Evolutionary conservation across 2,113 vertebrate genomes (phyloP), one percentile per base, ranked within the genome.

Genomic region (Nicator chloris): DNA sequence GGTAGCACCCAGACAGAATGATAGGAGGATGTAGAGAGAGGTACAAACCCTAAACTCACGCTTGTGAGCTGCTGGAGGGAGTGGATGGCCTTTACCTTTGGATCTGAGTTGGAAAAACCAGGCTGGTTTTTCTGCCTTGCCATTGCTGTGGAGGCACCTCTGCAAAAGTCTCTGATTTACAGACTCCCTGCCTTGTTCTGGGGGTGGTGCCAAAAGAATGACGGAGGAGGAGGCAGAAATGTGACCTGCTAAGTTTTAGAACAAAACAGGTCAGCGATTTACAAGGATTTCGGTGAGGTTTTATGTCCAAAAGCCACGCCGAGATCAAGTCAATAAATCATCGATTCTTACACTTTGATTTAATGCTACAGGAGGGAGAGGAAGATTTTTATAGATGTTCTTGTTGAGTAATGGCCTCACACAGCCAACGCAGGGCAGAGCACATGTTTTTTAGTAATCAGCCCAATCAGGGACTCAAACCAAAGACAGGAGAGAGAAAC

Each of bases 281-380:
- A 82, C 82, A 88, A 93, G 91, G 90, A 61, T 76, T 59, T 63
- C 56, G 82, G 90, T 82, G 71, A 90, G 66, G 57, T 83, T 95
- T 85, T 83, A 77, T 93, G 68, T 97, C 86, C 83, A 59, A 93
- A 97, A 86, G 89, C 72, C 45, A 61, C 1, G 30, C 56, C 9
- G 90, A 95, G 93, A 96, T 92, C 65, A 97, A 93, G 90, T 90
- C 94, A 83, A 88, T 94, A 95, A 91, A 94, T 97, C 96, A 70
- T 73, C 7, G 21, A 81, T 92, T 77, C 96, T 92, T 91, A 69
- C 42, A 33, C 72, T 96, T 86, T 91, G 95, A 96, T 95, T 68
- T 87, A 90, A 49, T 35, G 66, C 82, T 94, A 9, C 69, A 40
- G 72, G 88, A 84, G 63, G 86, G 28, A 95, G 88, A 95, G 76